These are phyloP conservation scores for Labrus mixtus DNA, from an alignment of 2,113 vertebrate species.

Conservation along the genomic window DNA sequence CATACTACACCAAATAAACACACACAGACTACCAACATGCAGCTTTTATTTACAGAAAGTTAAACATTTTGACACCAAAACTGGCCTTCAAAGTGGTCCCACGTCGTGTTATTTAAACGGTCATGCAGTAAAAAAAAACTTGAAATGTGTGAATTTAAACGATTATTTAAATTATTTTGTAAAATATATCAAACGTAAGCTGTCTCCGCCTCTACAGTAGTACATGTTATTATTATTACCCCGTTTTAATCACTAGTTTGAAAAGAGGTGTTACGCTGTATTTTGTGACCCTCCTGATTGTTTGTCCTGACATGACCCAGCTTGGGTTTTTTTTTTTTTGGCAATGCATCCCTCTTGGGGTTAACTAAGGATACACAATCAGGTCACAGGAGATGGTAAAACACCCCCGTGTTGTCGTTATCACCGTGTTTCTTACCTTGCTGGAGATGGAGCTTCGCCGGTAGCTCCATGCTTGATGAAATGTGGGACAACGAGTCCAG, in stretches of 20 bases:
- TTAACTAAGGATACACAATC: neutral
- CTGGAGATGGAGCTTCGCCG: conserved; percentile 91
- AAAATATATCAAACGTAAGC: too few relatives aligned
- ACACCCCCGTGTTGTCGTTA: neutral
- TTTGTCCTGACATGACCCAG: neutral
- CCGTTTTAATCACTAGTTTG: neutral
- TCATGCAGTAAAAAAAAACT: neutral
- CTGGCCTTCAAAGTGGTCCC: conserved; percentile 8
- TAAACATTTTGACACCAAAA: neutral
- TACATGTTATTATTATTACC: too few relatives aligned
- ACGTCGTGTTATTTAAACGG: neutral
- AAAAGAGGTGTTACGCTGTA: neutral
- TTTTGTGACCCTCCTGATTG: neutral
- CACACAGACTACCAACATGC: too few relatives aligned
- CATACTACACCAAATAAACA: too few relatives aligned
- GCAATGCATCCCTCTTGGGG: too few relatives aligned
- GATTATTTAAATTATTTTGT: too few relatives aligned
- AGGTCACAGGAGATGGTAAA: neutral
- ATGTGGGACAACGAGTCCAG: conserved; percentile 91
- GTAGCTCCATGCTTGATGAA: conserved; percentile 88
- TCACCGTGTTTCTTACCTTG: conserved; percentile 54
- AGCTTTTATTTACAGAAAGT: neutral
- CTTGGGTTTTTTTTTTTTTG: neutral
- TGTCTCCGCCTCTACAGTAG: too few relatives aligned
- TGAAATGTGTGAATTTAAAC: neutral